Base-by-base conservation (phyloP, 2,113 vertebrate species). In the Hyaena hyaena region DNA sequence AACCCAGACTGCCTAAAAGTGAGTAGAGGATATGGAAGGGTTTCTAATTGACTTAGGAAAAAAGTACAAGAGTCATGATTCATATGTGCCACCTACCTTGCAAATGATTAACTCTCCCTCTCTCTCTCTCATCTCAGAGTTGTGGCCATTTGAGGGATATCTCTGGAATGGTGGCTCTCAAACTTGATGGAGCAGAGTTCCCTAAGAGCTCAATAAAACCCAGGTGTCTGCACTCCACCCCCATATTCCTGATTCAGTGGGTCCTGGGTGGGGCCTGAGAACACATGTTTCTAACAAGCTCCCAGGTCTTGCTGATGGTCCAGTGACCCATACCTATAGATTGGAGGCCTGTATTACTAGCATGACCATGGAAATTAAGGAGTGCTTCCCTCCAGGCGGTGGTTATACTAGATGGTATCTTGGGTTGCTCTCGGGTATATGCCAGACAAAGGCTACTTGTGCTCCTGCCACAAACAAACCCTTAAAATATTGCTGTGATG, bases 21-120 rank as follows among this genome's bases (percentile, higher is more conserved):
- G 43, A 11, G 1, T 3, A n/a, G 28, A 90, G 0, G 19, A 23
- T 81, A 8, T 79, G 23, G 63, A 77, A 55, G 53, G 58, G 81
- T 81, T 90, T 90, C 74, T 93, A 76, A 68, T 35, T 68, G 63
- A 58, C 28, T 73, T 33, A 90, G 26, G 66, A 80, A 96, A 63
- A 24, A 90, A 21, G 26, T 66, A 73, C 11, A 73, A n/a, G 82
- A 90, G 79, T 82, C 55, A 85, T 80, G 79, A 48, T 10, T 74
- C 33, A 48, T 4, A 15, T 71, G 55, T 68, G 24, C 10, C 45
- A 87, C 16, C 10, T 14, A 85, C 17, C 12, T 43, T 89, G 19
- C 24, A 82, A 73, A 69, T 17, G 19, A 68, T 17, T 61, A 48
- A 45, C 26, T 21, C 14, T 43, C 31, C 50, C 39, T 80, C 17